These are phyloP conservation scores for Moxostoma hubbsi DNA, from an alignment of 2,797 vertebrate genomes.

Conservation along the genomic window DNA sequence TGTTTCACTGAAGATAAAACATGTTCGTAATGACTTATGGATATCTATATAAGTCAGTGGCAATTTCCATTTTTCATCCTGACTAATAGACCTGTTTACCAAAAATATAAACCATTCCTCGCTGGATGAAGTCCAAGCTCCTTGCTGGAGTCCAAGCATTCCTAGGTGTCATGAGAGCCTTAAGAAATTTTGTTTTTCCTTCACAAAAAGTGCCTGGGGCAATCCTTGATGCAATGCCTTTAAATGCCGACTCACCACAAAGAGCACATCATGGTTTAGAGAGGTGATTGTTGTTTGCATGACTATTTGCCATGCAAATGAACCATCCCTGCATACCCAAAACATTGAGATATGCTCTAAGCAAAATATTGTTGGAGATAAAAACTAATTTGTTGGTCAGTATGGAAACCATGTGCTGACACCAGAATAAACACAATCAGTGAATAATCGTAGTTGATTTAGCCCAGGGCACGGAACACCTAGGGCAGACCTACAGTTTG, in stretches of 20 bases:
- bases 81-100: not conserved
- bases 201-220: slow-evolving; percentile 26
- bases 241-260: not conserved
- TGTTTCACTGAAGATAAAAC: no score
- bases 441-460: slow-evolving; percentile 24
- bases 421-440: slow-evolving; percentile 18
- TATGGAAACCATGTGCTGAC: slow-evolving; percentile 33
- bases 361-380: slow-evolving; percentile 49
- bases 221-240: not conserved
- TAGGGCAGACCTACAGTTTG: not conserved
- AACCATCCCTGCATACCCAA: slow-evolving; percentile 24
- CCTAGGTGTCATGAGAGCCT: not conserved
- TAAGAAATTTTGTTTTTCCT: slow-evolving; percentile 21
- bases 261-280: slow-evolving; percentile 18
- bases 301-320: slow-evolving; percentile 60
- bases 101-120: slow-evolving; percentile 17
- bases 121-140: no score
- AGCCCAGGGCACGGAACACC: slow-evolving; percentile 12
- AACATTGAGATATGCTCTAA: slow-evolving; percentile 47
- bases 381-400: slow-evolving; percentile 49
- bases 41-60: no score
- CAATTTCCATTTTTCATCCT: not conserved
- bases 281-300: slow-evolving; percentile 54
- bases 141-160: slow-evolving; percentile 28
- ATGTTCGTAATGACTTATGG: no score